These are phyloP conservation scores for Chloroceryle amazona DNA, from an alignment of 2,797 vertebrate species.

Conservation along the genomic window DNA sequence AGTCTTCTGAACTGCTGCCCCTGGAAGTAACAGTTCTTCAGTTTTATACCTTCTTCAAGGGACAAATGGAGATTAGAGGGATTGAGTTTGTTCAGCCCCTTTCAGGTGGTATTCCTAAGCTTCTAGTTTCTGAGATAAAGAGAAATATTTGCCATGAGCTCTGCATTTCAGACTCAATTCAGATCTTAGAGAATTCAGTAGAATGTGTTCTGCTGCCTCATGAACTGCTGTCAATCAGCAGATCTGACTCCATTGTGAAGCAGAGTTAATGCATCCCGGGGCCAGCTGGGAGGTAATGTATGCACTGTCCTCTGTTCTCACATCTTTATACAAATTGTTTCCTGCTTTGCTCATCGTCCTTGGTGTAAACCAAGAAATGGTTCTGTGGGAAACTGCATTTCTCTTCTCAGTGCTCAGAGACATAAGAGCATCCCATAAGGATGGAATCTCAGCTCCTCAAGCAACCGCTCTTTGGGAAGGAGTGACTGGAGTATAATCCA, in stretches of 20 bases:
- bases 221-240: neutral
- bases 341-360: neutral
- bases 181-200: neutral
- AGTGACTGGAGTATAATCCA: neutral
- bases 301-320: accelerated
- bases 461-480: neutral
- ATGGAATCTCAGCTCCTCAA: neutral
- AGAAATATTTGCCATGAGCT: neutral
- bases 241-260: neutral
- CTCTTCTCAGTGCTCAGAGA: neutral
- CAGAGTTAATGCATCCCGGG: neutral
- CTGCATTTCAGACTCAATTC: neutral
- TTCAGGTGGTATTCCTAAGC: neutral
- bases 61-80: neutral
- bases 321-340: neutral
- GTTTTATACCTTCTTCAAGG: neutral
- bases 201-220: neutral
- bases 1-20: neutral
- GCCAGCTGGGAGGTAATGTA: neutral
- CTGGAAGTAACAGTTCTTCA: neutral
- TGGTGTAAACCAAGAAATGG: neutral
- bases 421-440: neutral
- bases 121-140: neutral
- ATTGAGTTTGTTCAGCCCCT: neutral
- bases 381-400: neutral